phyloP scores from a whole-genome alignment of 2,113 vertebrate species.

The Phocoena phocoena region DNA sequence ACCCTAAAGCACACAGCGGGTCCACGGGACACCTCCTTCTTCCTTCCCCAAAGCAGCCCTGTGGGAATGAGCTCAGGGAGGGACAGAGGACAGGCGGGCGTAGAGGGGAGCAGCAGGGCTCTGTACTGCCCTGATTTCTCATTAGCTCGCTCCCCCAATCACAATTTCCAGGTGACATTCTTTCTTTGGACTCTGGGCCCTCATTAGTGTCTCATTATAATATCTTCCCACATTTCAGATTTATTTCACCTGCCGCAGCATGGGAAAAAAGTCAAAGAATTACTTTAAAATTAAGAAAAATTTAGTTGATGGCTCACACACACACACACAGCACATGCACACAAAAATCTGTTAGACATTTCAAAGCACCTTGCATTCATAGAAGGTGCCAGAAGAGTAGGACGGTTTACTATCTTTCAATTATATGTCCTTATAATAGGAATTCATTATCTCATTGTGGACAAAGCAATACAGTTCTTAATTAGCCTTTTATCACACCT shows the following conservation, averaged over 20 bases:
- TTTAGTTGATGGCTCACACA: not conserved
- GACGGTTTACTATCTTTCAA: slow-evolving; percentile 34
- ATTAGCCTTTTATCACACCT: slow-evolving; percentile 73
- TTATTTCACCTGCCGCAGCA: slow-evolving; percentile 6
- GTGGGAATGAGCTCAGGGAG: not conserved
- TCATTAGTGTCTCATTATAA: slow-evolving; percentile 72
- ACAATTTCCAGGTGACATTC: slow-evolving; percentile 55
- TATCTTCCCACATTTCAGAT: slow-evolving; percentile 33
- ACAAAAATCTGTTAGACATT: slow-evolving; percentile 14
- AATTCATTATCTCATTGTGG: slow-evolving; percentile 64
- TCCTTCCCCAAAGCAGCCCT: not conserved
- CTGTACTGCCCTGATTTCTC: not conserved
- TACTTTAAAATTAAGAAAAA: slow-evolving; percentile 54
- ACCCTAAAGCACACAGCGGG: rapidly evolving
- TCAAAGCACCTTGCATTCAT: not conserved
- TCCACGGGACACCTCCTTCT: no score
- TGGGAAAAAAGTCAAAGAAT: not conserved
- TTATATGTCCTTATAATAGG: slow-evolving; percentile 34
- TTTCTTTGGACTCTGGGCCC: slow-evolving; percentile 58
- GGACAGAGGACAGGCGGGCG: not conserved
- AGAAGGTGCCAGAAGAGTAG: slow-evolving; percentile 27
- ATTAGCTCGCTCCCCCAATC: not conserved
- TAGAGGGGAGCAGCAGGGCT: not conserved
- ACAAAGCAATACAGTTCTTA: slow-evolving; percentile 67
- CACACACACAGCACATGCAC: not conserved